Evolutionary conservation across 1,140 invertebrate species (phyloP).

Genomic region (Hormaphis cornu): DNA sequence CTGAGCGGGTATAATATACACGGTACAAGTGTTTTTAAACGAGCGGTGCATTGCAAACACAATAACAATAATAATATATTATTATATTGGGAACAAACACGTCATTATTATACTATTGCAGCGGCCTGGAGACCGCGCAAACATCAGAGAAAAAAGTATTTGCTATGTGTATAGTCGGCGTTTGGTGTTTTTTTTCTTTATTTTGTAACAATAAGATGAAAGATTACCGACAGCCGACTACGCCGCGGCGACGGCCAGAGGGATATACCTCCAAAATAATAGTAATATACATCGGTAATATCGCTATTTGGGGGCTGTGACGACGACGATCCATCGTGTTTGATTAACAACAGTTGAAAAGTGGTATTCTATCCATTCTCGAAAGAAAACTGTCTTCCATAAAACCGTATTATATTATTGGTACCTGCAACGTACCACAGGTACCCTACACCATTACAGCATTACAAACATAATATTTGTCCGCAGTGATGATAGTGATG

Average conservation of each 20-base stretch:
- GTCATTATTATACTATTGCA: slow-evolving; percentile 3
- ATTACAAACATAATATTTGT: too few species aligned
- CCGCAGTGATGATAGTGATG: too few species aligned
- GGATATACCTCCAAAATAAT: neutral
- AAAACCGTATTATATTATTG: too few species aligned
- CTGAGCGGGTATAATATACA: neutral
- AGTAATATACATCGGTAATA: too few species aligned
- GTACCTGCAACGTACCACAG: too few species aligned
- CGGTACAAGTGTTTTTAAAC: slow-evolving; percentile 1
- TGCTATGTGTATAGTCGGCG: neutral
- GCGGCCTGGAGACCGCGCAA: neutral
- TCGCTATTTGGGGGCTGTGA: neutral
- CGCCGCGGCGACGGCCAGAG: neutral
- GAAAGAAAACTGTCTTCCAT: too few species aligned
- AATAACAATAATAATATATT: slow-evolving; percentile 1
- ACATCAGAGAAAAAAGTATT: slow-evolving; percentile 20
- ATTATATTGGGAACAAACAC: slow-evolving; percentile 1
- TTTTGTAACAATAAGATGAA: slow-evolving; percentile 30
- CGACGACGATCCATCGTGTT: neutral
- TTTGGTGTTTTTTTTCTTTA: slow-evolving; percentile 15
- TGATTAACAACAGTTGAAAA: too few species aligned
- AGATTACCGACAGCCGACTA: slow-evolving; percentile 8
- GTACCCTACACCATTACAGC: too few species aligned
- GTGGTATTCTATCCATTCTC: too few species aligned
- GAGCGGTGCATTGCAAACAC: neutral